These are phyloP conservation scores for Drosophila lowei DNA, from an alignment of 1,140 invertebrate genomes.

Conservation along the genomic window DNA sequence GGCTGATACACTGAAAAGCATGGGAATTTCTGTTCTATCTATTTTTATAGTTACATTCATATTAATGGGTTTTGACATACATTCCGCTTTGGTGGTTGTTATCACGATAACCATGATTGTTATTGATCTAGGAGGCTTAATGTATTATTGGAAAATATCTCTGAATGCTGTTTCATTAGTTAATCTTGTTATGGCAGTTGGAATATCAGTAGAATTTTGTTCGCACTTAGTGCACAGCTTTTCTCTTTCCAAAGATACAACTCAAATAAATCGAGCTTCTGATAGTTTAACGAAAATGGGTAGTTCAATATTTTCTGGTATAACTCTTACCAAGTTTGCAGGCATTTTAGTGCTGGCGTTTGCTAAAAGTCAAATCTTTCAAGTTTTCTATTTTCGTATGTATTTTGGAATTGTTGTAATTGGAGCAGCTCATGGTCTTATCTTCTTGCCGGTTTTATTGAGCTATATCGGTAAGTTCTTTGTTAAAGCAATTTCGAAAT, in stretches of 20 bases:
- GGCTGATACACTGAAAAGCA: constrained; percentile 93
- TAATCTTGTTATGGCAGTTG: constrained; percentile 99
- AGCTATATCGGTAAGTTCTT: constrained; percentile 95
- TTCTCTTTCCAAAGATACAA: constrained; percentile 89
- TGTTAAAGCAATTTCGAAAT: neutral
- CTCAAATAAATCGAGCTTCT: constrained; percentile 89
- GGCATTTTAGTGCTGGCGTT: constrained; percentile 97
- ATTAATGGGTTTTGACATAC: constrained; percentile 96
- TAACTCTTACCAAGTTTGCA: constrained; percentile 98
- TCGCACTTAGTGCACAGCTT: constrained; percentile 98
- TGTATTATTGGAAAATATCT: constrained; percentile 98
- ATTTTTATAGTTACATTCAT: constrained; percentile 98
- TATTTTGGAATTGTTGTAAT: constrained; percentile 98
- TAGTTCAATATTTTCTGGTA: constrained; percentile 97
- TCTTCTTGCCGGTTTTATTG: constrained; percentile 97
- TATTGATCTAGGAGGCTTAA: constrained; percentile 95
- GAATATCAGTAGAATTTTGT: constrained; percentile 99
- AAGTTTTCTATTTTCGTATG: constrained; percentile 99
- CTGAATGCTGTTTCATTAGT: constrained; percentile 98
- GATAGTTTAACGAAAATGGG: constrained; percentile 96
- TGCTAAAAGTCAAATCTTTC: constrained; percentile 98
- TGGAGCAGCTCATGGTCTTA: constrained; percentile 97
- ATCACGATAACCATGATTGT: constrained; percentile 97
- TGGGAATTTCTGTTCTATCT: constrained; percentile 93
- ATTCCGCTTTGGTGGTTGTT: constrained; percentile 94